Conservation (phyloP, 2,888 invertebrate species). For the Leptothorax acervorum region DNA sequence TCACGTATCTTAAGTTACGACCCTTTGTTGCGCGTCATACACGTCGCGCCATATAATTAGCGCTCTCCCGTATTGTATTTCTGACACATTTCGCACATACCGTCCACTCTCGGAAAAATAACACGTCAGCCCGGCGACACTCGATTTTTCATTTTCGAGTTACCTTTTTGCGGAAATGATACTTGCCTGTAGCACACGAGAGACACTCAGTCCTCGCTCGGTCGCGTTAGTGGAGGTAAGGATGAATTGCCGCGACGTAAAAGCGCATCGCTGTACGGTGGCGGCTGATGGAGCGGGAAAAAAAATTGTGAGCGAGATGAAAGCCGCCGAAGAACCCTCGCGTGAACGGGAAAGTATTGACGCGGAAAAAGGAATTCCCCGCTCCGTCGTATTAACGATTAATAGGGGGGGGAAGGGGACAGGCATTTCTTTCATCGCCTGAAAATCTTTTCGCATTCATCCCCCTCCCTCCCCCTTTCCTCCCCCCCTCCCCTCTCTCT, state of each 20-base stretch:
- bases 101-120: constrained; percentile 34
- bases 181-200: constrained; percentile 37
- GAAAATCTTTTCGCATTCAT: constrained; percentile 48
- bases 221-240: constrained; percentile 61
- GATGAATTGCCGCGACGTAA: constrained; percentile 66
- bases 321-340: constrained; percentile 56
- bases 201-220: constrained; percentile 39
- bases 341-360: constrained; percentile 57
- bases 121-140: constrained; percentile 43
- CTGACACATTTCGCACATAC: constrained; percentile 31
- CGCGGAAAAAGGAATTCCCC: constrained; percentile 35
- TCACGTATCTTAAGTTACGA: constrained; percentile 14
- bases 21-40: neutral
- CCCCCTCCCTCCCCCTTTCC: too few species aligned
- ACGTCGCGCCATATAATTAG: constrained; percentile 31
- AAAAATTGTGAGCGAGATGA: constrained; percentile 61
- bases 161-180: constrained; percentile 53
- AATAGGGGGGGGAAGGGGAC: constrained; percentile 51
- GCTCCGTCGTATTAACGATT: constrained; percentile 64
- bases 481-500: too few species aligned
- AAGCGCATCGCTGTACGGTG: constrained; percentile 64
- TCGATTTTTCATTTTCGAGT: constrained; percentile 67
- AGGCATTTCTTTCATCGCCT: constrained; percentile 40
- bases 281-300: constrained; percentile 52
- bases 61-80: constrained; percentile 13